Evolutionary conservation across 2,888 invertebrate species (phyloP).

Genomic region (Megastigmus dorsalis): DNA sequence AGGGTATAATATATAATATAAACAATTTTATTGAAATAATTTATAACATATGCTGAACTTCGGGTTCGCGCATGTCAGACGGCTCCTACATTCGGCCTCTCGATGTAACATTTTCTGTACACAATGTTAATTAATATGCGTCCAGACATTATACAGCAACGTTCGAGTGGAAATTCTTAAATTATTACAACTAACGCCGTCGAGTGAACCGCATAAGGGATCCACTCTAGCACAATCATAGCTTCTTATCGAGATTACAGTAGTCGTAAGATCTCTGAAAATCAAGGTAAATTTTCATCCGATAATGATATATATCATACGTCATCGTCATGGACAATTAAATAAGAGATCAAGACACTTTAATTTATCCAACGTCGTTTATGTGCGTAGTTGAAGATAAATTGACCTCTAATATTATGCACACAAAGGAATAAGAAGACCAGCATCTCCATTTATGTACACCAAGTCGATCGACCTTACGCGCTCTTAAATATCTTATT

Average conservation of each 20-base stretch:
- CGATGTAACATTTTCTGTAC: conserved; percentile 48
- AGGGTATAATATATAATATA: conserved; percentile 4
- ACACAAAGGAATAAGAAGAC: conserved; percentile 33
- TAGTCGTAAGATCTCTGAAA: neutral
- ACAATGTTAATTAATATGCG: conserved; percentile 24
- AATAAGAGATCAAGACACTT: conserved; percentile 33
- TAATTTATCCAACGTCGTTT: conserved; percentile 6
- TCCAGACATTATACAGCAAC: conserved; percentile 13
- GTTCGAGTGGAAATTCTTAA: conserved; percentile 21
- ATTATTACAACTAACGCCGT: neutral
- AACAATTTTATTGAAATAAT: conserved; percentile 36
- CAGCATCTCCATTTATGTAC: conserved; percentile 46
- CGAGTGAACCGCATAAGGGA: neutral
- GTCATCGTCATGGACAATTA: conserved; percentile 23
- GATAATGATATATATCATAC: conserved; percentile 15
- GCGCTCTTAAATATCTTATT: conserved; percentile 3
- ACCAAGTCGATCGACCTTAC: conserved; percentile 7
- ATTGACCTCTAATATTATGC: neutral
- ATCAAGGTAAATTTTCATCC: neutral
- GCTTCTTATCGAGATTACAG: conserved; percentile 7
- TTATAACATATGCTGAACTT: conserved; percentile 28
- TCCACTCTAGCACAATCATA: neutral
- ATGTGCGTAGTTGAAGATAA: conserved; percentile 18
- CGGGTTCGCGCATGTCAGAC: conserved; percentile 17
- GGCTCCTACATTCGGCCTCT: conserved; percentile 39